Conservation (phyloP, 2,113 vertebrate genomes). For the Mastomys coucha region DNA sequence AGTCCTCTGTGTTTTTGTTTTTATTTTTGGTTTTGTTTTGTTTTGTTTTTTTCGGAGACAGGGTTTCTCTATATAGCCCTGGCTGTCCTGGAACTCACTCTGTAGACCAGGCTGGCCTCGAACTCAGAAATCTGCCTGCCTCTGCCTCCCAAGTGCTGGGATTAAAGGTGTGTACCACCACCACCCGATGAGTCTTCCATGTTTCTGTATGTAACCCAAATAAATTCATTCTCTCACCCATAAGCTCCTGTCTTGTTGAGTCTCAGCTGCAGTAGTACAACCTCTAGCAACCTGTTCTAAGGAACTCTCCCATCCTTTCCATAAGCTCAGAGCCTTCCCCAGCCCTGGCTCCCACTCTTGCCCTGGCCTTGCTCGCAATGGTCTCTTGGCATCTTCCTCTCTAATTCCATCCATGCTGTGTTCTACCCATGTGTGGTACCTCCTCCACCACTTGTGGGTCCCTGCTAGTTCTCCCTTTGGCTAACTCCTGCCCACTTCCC, state of each 20-base stretch:
- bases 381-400: neutral
- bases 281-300: neutral
- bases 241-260: rapidly evolving
- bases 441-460: neutral
- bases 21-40: too few relatives aligned
- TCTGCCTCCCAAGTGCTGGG: too few relatives aligned
- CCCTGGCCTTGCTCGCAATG: neutral
- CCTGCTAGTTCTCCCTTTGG: neutral
- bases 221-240: neutral
- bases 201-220: neutral
- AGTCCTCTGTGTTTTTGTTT: neutral
- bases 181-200: neutral
- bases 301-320: neutral
- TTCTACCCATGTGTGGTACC: rapidly evolving
- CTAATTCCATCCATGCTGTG: neutral
- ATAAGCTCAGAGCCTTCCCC: neutral
- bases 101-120: too few relatives aligned
- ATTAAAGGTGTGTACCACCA: too few relatives aligned
- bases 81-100: too few relatives aligned
- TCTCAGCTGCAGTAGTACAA: neutral
- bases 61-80: too few relatives aligned
- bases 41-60: too few relatives aligned
- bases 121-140: too few relatives aligned
- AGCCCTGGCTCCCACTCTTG: neutral
- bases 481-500: neutral